Evolutionary conservation across 2,113 vertebrate genomes (phyloP).

Genomic region (Todiramphus chloris): DNA sequence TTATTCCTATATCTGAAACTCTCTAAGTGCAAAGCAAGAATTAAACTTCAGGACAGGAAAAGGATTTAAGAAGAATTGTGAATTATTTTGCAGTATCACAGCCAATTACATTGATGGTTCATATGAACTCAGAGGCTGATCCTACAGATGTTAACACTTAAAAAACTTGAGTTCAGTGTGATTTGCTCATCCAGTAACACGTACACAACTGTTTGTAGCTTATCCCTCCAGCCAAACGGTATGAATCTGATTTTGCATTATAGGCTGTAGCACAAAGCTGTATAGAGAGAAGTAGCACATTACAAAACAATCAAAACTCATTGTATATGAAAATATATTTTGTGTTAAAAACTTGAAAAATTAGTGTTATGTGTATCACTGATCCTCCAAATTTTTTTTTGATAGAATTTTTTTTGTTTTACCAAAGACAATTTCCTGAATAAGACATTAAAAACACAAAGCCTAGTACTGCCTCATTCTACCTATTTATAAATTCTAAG

Average conservation of each 20-base stretch:
- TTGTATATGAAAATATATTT: not conserved
- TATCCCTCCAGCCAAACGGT: not conserved
- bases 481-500: constrained; percentile 71
- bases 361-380: not conserved
- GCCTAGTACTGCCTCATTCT: constrained; percentile 28
- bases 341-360: not conserved
- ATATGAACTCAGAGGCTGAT: not conserved
- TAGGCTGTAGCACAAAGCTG: not conserved
- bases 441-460: constrained; percentile 53
- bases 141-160: not conserved
- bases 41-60: not conserved
- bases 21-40: not conserved
- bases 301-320: not conserved
- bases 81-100: constrained; percentile 3
- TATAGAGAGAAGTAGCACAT: not conserved
- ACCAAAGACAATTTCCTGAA: constrained; percentile 40
- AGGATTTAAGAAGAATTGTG: not conserved
- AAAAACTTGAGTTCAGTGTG: constrained; percentile 8
- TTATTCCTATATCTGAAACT: not conserved
- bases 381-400: constrained; percentile 6
- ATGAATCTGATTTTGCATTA: not conserved
- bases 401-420: constrained; percentile 37
- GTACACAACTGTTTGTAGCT: not conserved
- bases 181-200: not conserved
- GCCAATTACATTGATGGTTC: not conserved